Evolutionary conservation across 2,113 vertebrate species (phyloP).

Genomic region (Platichthys flesus): DNA sequence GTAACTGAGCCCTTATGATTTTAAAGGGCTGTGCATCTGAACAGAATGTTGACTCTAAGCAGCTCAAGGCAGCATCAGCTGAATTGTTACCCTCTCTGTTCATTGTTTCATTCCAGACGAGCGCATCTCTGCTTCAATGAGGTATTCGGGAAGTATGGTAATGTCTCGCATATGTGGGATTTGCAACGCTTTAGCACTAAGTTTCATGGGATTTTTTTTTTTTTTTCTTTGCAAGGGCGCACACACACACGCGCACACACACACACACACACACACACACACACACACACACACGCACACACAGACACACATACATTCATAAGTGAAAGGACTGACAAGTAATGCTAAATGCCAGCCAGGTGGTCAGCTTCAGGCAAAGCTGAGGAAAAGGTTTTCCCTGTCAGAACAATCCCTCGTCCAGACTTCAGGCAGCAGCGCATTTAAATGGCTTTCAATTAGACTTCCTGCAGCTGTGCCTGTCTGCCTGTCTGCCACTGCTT

Average conservation of each 20-base stretch:
- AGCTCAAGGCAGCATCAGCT: background rate
- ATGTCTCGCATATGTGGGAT: background rate
- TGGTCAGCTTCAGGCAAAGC: slow-evolving; percentile 62
- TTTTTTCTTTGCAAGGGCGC: background rate
- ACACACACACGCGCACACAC: too few species aligned
- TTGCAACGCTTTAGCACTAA: background rate
- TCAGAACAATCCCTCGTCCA: slow-evolving; percentile 51
- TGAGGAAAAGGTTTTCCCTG: slow-evolving; percentile 60
- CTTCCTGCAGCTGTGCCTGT: slow-evolving; percentile 25
- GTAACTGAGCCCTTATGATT: background rate
- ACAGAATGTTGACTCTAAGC: background rate
- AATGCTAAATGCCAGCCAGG: slow-evolving; percentile 63
- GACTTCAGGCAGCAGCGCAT: slow-evolving; percentile 30
- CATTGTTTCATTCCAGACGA: slow-evolving; percentile 19
- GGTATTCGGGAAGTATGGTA: background rate
- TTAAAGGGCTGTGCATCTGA: background rate
- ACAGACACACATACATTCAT: background rate
- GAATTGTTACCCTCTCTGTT: slow-evolving; percentile 5
- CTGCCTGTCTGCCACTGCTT: slow-evolving; percentile 10
- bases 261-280: too few species aligned
- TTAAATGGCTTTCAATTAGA: slow-evolving; percentile 44
- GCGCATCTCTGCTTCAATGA: slow-evolving; percentile 10
- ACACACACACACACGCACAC: background rate
- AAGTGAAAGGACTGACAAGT: slow-evolving; percentile 23
- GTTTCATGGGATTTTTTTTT: background rate